phyloP scores from a whole-genome alignment of 2,888 invertebrate species.

The Drosophila greeni region DNA sequence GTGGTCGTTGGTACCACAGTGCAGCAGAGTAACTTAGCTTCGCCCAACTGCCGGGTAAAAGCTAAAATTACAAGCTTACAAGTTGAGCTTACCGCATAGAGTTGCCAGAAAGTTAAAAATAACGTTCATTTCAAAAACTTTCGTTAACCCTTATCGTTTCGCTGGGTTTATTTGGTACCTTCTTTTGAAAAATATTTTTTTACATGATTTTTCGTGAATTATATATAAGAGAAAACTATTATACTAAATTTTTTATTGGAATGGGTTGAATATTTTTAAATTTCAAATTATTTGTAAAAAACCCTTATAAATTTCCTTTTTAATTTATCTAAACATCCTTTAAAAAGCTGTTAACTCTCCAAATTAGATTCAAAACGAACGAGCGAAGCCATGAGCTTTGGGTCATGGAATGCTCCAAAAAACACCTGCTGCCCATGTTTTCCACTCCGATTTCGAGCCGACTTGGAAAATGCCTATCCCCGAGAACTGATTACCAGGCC shows the following conservation, averaged over 20 bases:
- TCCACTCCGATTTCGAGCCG: slow-evolving; percentile 10
- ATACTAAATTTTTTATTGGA: not conserved
- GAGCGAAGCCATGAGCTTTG: slow-evolving; percentile 26
- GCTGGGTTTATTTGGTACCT: not conserved
- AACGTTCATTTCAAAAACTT: not conserved
- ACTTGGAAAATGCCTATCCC: slow-evolving; percentile 1
- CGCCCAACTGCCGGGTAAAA: slow-evolving; percentile 11
- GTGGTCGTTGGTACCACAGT: not conserved
- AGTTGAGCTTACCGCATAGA: slow-evolving; percentile 37
- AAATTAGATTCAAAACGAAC: not conserved
- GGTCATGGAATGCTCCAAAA: slow-evolving; percentile 20
- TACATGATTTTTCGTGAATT: too few species aligned
- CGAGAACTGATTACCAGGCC: not conserved
- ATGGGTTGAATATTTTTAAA: not conserved
- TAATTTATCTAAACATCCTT: not conserved
- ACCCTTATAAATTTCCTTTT: not conserved
- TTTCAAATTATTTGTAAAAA: not conserved
- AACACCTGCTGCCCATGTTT: slow-evolving; percentile 14
- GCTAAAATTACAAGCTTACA: slow-evolving; percentile 40
- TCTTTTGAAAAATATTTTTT: not conserved
- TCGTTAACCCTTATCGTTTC: not conserved
- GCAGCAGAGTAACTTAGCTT: not conserved
- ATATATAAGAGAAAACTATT: not conserved
- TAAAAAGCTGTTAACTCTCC: not conserved
- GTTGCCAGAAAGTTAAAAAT: not conserved